phyloP scores from a whole-genome alignment of 2,888 invertebrate species.

The Athalia circularis region DNA sequence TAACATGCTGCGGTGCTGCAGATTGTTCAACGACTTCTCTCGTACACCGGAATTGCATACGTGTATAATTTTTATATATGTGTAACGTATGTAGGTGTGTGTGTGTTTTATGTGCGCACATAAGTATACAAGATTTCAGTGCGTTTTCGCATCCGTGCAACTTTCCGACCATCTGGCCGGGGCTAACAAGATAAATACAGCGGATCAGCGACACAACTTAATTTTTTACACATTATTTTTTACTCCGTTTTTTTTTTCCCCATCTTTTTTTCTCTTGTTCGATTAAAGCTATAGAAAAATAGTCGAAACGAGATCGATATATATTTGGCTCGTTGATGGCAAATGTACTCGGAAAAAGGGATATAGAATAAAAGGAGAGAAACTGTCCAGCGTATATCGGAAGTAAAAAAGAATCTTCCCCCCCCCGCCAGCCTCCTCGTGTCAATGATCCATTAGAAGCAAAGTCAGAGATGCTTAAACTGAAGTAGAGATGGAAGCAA shows the following conservation, averaged over 20 bases:
- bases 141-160: not conserved
- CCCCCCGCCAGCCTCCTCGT: not conserved
- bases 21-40: slow-evolving; percentile 23
- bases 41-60: not conserved
- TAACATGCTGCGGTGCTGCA: not conserved
- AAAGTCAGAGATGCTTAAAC: not conserved
- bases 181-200: not conserved
- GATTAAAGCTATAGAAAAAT: too few relatives aligned
- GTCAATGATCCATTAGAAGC: slow-evolving; percentile 32
- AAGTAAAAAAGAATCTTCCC: slow-evolving; percentile 20
- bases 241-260: too few relatives aligned
- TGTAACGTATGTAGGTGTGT: not conserved
- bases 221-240: not conserved
- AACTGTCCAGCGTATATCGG: not conserved
- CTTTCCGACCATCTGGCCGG: not conserved
- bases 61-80: not conserved
- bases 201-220: not conserved
- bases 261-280: too few relatives aligned
- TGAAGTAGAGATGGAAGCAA: not conserved
- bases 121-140: not conserved
- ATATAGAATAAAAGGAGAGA: not conserved
- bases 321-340: too few relatives aligned
- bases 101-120: not conserved
- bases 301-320: too few relatives aligned
- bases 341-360: not conserved